phyloP scores from a whole-genome alignment of 2,888 invertebrate species.

The Agriotes lineatus region DNA sequence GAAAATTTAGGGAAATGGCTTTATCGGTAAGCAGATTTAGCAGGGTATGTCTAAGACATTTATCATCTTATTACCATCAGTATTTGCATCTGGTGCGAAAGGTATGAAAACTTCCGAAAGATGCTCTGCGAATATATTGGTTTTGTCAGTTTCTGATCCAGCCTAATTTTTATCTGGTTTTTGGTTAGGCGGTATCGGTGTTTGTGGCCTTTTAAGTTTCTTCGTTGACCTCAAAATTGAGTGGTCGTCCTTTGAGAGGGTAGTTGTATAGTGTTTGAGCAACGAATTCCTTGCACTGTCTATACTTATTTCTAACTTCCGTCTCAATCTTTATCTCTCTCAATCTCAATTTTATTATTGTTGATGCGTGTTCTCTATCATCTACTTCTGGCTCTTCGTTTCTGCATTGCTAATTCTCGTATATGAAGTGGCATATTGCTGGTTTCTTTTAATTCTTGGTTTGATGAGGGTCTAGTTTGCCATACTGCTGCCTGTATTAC shows the following conservation, averaged over 20 bases:
- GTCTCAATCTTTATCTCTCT: background rate
- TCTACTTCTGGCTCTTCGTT: conserved; percentile 12
- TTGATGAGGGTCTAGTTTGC: background rate
- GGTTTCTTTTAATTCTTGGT: background rate
- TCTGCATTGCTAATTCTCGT: background rate
- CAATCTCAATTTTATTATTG: background rate
- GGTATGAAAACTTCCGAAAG: background rate
- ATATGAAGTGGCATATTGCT: background rate
- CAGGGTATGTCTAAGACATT: background rate
- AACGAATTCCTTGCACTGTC: background rate
- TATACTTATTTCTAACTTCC: background rate
- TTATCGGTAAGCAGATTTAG: background rate
- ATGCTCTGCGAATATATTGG: background rate
- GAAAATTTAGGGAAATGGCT: background rate
- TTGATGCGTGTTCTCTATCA: conserved; percentile 7
- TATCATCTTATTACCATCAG: background rate
- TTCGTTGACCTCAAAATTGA: background rate
- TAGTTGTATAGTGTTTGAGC: background rate
- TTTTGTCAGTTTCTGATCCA: background rate
- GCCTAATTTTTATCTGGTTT: conserved; percentile 1
- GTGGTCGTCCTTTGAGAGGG: background rate
- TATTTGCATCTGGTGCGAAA: background rate
- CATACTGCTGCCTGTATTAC: too few species aligned
- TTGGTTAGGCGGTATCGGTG: background rate
- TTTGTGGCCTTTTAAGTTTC: background rate